Evolutionary conservation across 1,140 invertebrate species (phyloP).

Genomic region (Drosophila simulans): DNA sequence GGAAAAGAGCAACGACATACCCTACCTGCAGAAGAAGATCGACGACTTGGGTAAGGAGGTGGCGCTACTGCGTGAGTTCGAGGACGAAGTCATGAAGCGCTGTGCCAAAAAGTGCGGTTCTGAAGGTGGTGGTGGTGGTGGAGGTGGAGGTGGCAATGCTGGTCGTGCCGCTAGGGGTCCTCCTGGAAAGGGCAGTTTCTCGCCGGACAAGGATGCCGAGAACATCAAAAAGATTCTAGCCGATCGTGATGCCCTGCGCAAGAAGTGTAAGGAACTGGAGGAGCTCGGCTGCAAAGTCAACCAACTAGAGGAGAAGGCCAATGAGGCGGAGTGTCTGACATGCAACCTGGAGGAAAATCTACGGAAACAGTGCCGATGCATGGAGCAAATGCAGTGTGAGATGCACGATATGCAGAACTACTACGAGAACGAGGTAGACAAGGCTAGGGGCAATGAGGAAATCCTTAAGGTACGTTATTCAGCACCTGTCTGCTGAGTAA

Average conservation of each 20-base stretch:
- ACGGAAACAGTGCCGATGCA: conserved; percentile 41
- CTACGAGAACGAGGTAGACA: conserved; percentile 66
- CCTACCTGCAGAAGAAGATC: conserved; percentile 67
- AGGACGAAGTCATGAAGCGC: conserved; percentile 52
- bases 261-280: conserved; percentile 46
- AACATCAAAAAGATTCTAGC: conserved; percentile 61
- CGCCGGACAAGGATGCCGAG: conserved; percentile 44
- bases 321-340: conserved; percentile 22
- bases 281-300: conserved; percentile 40
- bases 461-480: conserved; percentile 49
- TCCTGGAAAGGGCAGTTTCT: not conserved
- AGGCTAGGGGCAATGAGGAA: conserved; percentile 60
- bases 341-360: conserved; percentile 34
- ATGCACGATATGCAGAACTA: conserved; percentile 72
- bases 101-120: conserved; percentile 8
- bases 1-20: conserved; percentile 62
- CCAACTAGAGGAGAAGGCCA: conserved; percentile 27
- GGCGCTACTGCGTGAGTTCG: conserved; percentile 54
- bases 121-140: not conserved
- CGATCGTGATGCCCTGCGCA: conserved; percentile 65
- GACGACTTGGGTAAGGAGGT: conserved; percentile 67
- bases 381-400: conserved; percentile 62
- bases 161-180: not conserved
- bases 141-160: not conserved
- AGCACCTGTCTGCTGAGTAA: not conserved